These are phyloP conservation scores for Oxyruncus cristatus DNA, from an alignment of 2,113 vertebrate species.

Conservation along the genomic window DNA sequence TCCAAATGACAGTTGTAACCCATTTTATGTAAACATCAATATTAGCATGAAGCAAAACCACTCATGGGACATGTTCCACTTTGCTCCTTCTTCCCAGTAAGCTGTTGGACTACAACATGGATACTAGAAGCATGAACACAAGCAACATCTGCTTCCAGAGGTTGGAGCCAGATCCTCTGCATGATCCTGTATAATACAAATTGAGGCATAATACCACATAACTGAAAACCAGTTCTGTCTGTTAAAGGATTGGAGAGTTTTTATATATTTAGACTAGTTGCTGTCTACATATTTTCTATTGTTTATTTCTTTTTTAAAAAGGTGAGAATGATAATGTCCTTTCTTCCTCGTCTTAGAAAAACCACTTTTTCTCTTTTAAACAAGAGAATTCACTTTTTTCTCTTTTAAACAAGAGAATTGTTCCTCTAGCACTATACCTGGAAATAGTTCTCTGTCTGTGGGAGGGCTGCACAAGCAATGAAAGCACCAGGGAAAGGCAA, in stretches of 20 bases:
- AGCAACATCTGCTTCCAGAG: constrained; percentile 8
- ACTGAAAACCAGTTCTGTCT: background rate
- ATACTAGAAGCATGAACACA: background rate
- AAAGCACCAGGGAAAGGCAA: background rate
- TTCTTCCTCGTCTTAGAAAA: background rate
- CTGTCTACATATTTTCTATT: background rate
- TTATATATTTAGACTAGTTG: background rate
- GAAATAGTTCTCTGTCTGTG: background rate
- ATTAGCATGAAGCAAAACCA: background rate
- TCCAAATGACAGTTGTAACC: background rate
- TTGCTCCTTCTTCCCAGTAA: background rate
- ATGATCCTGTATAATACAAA: background rate
- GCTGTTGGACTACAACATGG: background rate
- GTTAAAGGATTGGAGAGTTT: background rate
- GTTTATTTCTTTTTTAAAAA: background rate
- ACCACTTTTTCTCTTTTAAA: background rate
- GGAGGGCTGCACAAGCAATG: background rate
- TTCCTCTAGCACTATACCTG: background rate
- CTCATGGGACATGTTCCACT: background rate
- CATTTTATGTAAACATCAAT: background rate
- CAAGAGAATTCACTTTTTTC: background rate
- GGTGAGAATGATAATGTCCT: background rate
- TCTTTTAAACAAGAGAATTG: background rate
- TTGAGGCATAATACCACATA: background rate
- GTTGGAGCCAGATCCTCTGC: background rate